Evolutionary conservation across 2,797 vertebrate genomes (phyloP).

Genomic region (Emydoidea blandingii): DNA sequence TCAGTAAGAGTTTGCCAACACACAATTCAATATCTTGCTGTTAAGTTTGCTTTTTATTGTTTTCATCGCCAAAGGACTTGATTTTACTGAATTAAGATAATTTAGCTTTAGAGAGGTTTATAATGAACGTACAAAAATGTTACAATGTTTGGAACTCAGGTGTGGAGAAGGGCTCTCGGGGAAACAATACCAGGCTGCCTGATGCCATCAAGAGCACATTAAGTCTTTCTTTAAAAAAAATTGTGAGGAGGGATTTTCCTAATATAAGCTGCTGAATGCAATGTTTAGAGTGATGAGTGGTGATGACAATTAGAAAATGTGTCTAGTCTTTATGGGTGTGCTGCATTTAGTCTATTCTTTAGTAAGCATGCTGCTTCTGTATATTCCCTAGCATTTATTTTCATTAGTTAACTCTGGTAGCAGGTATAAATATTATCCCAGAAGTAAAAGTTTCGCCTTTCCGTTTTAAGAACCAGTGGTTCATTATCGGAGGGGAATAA

Average conservation of each 20-base stretch:
- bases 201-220: constrained; percentile 27
- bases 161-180: neutral
- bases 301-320: constrained; percentile 70
- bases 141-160: constrained; percentile 53
- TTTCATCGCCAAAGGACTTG: constrained; percentile 33
- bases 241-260: constrained; percentile 9
- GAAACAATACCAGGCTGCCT: constrained; percentile 58
- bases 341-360: constrained; percentile 59
- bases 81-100: constrained; percentile 59
- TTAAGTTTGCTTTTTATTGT: constrained; percentile 47
- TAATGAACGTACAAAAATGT: constrained; percentile 54
- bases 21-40: neutral
- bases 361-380: constrained; percentile 41
- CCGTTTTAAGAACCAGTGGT: constrained; percentile 40
- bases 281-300: constrained; percentile 65
- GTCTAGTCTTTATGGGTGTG: constrained; percentile 63
- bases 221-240: constrained; percentile 68
- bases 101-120: constrained; percentile 43
- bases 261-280: constrained; percentile 56
- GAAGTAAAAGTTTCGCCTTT: constrained; percentile 44
- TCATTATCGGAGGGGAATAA: neutral
- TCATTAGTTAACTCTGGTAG: constrained; percentile 54
- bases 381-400: constrained; percentile 65
- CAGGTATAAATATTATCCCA: constrained; percentile 58
- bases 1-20: constrained; percentile 22